Conservation (phyloP, 2,888 invertebrate species). For the Erynnis tages region DNA sequence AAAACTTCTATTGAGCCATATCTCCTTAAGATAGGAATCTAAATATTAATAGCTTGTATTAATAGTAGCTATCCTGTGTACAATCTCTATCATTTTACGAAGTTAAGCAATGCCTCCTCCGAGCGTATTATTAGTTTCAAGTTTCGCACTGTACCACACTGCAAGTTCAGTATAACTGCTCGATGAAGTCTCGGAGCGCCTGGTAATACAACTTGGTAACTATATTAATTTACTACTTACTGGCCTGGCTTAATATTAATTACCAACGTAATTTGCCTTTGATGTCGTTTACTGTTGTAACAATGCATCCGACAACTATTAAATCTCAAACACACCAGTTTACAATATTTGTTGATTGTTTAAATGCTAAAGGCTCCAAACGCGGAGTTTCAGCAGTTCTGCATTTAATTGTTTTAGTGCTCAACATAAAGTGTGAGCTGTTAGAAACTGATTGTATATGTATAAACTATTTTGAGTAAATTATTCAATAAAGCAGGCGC, state of each 20-base stretch:
- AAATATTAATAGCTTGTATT: no score
- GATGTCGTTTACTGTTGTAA: neutral
- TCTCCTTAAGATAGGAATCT: no score
- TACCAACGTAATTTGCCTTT: conserved; percentile 27
- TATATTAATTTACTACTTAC: conserved; percentile 35
- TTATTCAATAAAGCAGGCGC: no score
- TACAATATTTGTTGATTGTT: conserved; percentile 8
- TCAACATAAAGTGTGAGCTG: no score
- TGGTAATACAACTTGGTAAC: conserved; percentile 34
- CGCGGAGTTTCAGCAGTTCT: conserved; percentile 6
- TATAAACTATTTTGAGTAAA: no score
- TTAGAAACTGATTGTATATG: no score
- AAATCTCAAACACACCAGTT: conserved; percentile 4
- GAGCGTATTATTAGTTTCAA: conserved; percentile 28
- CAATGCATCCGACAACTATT: neutral
- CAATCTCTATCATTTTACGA: neutral
- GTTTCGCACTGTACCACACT: conserved; percentile 21
- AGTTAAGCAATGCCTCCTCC: conserved; percentile 11
- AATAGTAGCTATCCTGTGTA: no score
- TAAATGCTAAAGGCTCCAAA: neutral
- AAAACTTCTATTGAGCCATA: no score
- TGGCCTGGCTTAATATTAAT: conserved; percentile 10
- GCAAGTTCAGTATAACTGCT: conserved; percentile 23
- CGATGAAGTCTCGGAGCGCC: conserved; percentile 30
- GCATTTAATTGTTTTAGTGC: conserved; percentile 3